phyloP scores from a whole-genome alignment of 2,113 vertebrate species.

The Apodemus speciosus region DNA sequence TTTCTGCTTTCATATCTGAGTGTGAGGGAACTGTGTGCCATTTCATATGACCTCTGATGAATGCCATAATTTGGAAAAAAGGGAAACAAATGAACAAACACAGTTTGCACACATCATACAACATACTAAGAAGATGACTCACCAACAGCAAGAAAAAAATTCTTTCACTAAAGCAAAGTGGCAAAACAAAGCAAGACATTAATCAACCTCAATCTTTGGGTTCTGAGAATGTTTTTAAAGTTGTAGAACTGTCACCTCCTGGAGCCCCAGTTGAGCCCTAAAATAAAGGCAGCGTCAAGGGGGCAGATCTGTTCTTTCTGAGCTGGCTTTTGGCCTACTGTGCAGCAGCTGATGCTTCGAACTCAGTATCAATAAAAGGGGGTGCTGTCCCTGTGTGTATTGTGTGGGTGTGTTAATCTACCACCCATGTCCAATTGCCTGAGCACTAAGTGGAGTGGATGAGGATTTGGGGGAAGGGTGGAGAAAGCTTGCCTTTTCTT shows the following conservation, averaged over 20 bases:
- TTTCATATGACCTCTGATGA: neutral
- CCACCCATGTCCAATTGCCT: slow-evolving; percentile 79
- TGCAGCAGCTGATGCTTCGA: slow-evolving; percentile 71
- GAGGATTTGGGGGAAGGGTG: slow-evolving; percentile 79
- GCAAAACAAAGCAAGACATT: neutral
- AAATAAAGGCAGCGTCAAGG: slow-evolving; percentile 47
- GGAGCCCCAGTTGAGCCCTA: neutral
- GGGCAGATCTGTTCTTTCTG: neutral
- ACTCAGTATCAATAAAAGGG: slow-evolving; percentile 33
- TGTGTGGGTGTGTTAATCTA: slow-evolving; percentile 79
- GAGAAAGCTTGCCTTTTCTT: slow-evolving; percentile 74
- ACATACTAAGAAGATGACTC: neutral
- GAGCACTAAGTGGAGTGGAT: slow-evolving; percentile 77
- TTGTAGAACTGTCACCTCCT: slow-evolving; percentile 5
- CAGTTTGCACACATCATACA: neutral
- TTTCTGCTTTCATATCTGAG: neutral
- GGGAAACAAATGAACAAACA: neutral
- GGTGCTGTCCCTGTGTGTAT: slow-evolving; percentile 67
- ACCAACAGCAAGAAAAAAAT: neutral
- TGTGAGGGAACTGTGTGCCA: neutral
- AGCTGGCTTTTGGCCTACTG: slow-evolving; percentile 72
- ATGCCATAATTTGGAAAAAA: neutral
- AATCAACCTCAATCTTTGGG: neutral
- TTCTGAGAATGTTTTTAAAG: slow-evolving; percentile 47
- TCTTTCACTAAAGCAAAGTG: neutral